Evolutionary conservation across 2,113 vertebrate species (phyloP).

Genomic region (Ctenodactylus gundi): DNA sequence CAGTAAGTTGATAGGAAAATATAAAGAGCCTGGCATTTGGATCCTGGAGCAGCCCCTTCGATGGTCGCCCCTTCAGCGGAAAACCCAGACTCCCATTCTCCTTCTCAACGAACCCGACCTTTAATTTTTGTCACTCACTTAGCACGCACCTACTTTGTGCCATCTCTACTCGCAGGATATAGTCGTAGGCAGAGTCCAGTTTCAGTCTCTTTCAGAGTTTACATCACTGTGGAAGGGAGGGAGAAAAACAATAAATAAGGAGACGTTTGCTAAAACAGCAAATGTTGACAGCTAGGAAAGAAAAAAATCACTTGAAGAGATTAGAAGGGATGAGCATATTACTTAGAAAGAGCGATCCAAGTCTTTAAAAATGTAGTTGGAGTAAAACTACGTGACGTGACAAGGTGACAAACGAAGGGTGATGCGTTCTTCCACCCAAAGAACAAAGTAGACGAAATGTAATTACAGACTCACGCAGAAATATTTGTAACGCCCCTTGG

Average conservation of each 20-base stretch:
- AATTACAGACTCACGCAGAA: neutral
- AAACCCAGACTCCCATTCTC: neutral
- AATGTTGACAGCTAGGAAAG: neutral
- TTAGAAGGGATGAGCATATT: neutral
- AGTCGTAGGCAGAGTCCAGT: neutral
- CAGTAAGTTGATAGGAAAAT: conserved; percentile 21
- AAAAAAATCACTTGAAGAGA: neutral
- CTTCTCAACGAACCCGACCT: neutral
- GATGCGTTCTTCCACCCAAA: neutral
- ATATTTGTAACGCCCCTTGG: too few relatives aligned
- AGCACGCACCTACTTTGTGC: neutral
- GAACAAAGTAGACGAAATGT: neutral
- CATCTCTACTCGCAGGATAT: neutral
- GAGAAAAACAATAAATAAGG: neutral
- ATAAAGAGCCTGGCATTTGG: neutral
- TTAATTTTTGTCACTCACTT: neutral
- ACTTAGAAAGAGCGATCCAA: neutral
- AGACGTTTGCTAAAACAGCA: neutral
- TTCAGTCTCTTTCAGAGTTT: neutral
- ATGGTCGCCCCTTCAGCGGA: neutral
- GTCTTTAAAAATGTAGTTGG: neutral
- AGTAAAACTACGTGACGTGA: neutral
- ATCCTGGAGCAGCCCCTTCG: neutral
- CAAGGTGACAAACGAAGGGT: neutral
- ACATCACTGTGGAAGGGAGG: neutral